Conservation (phyloP, 2,797 vertebrate species). For the Myoxocephalus aenaeus region DNA sequence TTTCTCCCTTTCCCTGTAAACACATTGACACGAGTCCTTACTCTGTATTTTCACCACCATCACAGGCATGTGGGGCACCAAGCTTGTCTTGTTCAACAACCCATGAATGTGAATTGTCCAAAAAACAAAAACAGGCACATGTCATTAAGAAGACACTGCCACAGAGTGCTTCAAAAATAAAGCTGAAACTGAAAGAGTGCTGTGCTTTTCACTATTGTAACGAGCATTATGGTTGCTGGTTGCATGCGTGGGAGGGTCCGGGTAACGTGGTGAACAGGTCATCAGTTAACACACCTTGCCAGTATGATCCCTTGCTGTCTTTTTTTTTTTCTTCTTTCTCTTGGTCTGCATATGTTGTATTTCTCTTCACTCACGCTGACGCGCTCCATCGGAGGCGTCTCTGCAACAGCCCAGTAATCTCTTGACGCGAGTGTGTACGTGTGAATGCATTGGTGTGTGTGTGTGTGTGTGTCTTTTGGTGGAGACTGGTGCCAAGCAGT, state of each 20-base stretch:
- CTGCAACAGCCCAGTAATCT: conserved; percentile 69
- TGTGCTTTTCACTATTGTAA: conserved; percentile 58
- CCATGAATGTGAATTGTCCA: conserved; percentile 80
- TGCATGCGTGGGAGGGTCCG: background rate
- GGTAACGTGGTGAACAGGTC: conserved; percentile 7
- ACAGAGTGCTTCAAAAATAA: conserved; percentile 61
- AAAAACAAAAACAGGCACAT: conserved; percentile 57
- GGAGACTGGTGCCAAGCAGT: conserved; percentile 81
- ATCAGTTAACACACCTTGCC: conserved; percentile 38
- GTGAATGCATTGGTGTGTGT: conserved; percentile 3
- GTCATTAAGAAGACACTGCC: conserved; percentile 75
- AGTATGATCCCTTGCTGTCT: conserved; percentile 39
- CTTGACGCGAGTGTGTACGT: conserved; percentile 23
- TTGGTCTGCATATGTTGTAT: conserved; percentile 32
- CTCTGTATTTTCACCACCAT: conserved; percentile 9
- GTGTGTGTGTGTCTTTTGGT: conserved; percentile 39
- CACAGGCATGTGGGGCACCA: conserved; percentile 29
- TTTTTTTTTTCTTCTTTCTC: background rate
- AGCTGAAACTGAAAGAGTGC: conserved; percentile 59
- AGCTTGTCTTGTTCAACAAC: conserved; percentile 61
- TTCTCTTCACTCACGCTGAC: conserved; percentile 45
- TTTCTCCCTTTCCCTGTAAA: background rate
- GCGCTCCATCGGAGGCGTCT: conserved; percentile 44
- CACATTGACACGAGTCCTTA: background rate
- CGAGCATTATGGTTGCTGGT: conserved; percentile 2